Evolutionary conservation across 2,797 vertebrate genomes (phyloP), one percentile per base, ranked within the genome.

Genomic region (Crypturellus tataupa): DNA sequence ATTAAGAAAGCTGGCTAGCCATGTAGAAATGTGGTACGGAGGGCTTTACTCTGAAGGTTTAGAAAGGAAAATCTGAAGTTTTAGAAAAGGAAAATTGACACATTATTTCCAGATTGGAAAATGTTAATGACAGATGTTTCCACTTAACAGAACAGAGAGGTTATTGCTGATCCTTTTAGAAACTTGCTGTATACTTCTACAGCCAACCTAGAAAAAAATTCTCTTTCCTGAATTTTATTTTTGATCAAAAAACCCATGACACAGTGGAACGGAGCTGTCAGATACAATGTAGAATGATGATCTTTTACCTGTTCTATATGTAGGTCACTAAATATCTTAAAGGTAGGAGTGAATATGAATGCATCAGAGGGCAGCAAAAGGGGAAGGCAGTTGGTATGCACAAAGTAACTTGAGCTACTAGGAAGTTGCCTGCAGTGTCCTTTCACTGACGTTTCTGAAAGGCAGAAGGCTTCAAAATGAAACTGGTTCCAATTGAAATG

Each of bases 341-440:
- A 4, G 17, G 56, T 29, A 76, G n/a, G 7, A 49, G 24, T 19
- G 5, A 62, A 10, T 33, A 47, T 27, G 11, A 49, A 49, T 31
- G 55, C 4, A 14, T 3, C 6, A 31, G 29, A 42, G 72, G 0
- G 10, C 49, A 68, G 20, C 49, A 68, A 64, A 86, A 35, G 16
- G 15, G 39, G 75, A 42, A 0, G 1, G 40, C n/a, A 73, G 29
- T 2, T n/a, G 23, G 21, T 23, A 46, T 1, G 9, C 2, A 9
- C 7, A 23, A 0, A 42, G 27, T 1, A 29, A 81, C 9, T 68
- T 1, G 5, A 71, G 31, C 51, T 68, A 58, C 40, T 62, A 35
- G 37, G 33, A 33, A 85, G 18, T 24, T 70, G 23, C 55, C 33
- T 39, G 58, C 33, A 39, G 25, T 39, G 13, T 71, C 55, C 44